Conservation (phyloP, 2,113 vertebrate species). For the Atractosteus spatula region DNA sequence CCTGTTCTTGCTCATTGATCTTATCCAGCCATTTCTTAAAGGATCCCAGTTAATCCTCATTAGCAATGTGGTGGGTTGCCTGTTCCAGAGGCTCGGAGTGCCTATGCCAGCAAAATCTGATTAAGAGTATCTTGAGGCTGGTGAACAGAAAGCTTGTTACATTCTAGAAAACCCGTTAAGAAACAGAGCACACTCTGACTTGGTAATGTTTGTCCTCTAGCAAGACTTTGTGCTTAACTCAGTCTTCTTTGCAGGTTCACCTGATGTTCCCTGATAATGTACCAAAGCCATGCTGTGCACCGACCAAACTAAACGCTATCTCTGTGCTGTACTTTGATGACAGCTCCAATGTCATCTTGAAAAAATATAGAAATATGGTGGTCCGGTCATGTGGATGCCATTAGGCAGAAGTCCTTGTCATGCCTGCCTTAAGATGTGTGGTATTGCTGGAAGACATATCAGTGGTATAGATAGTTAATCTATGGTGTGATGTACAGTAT, state of each 20-base stretch:
- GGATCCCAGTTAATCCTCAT: no score
- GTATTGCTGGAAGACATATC: slow-evolving; percentile 53
- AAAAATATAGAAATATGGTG: slow-evolving; percentile 99
- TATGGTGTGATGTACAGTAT: slow-evolving; percentile 84
- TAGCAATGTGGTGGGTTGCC: no score
- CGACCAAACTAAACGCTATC: slow-evolving; percentile 96
- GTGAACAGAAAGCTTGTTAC: no score
- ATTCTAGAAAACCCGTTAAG: not conserved
- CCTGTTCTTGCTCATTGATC: no score
- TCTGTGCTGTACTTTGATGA: slow-evolving; percentile 99
- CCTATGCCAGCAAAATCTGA: no score
- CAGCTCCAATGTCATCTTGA: slow-evolving; percentile 97
- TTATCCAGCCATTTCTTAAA: no score
- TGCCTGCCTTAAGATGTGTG: slow-evolving; percentile 46
- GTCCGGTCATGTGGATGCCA: slow-evolving; percentile 97
- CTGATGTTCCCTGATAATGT: slow-evolving; percentile 98
- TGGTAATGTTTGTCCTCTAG: slow-evolving; percentile 10
- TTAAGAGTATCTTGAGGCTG: no score
- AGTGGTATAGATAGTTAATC: slow-evolving; percentile 53
- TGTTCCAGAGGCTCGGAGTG: no score
- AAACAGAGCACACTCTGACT: not conserved
- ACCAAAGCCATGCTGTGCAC: slow-evolving; percentile 96
- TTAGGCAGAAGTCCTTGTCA: slow-evolving; percentile 48
- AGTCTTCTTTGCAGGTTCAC: slow-evolving; percentile 77
- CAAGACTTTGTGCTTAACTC: slow-evolving; percentile 43